Conservation (phyloP, 2,113 vertebrate genomes). For the Neolamprologus toae region DNA sequence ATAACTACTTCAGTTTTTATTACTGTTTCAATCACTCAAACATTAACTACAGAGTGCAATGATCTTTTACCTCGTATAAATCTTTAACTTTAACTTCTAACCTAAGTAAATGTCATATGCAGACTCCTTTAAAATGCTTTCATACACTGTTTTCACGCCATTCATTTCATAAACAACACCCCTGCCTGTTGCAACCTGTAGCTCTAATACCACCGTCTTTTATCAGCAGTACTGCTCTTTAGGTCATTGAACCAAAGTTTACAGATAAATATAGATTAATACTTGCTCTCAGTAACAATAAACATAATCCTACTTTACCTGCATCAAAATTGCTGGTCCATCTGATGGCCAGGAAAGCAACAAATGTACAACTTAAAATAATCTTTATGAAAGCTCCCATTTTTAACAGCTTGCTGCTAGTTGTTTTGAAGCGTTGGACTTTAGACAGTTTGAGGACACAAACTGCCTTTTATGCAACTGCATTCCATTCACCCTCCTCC, state of each 20-base stretch:
- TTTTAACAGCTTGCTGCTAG: not conserved
- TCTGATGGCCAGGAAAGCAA: slow-evolving; percentile 44
- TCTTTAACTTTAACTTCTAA: not conserved
- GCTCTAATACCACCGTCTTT: not conserved
- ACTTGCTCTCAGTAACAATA: not conserved
- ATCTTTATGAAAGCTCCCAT: slow-evolving; percentile 50
- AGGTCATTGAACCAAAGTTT: not conserved
- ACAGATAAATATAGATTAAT: not conserved
- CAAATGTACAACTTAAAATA: slow-evolving; percentile 18
- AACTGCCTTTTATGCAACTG: not conserved
- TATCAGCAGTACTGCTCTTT: not conserved
- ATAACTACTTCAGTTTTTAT: not conserved
- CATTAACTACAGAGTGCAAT: not conserved
- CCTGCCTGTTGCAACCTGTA: not conserved
- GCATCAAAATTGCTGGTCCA: slow-evolving; percentile 55
- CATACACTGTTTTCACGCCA: not conserved
- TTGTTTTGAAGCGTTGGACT: not conserved
- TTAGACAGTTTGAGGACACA: too few species aligned
- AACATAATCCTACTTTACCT: slow-evolving; percentile 47
- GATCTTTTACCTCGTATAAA: not conserved
- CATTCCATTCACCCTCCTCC: not conserved
- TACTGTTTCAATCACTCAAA: not conserved
- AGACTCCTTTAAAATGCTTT: not conserved
- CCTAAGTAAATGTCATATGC: not conserved
- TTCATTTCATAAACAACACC: not conserved